Percentiles rank a stretch among this genome's conserved stretches.
These are phyloP conservation scores for Elephas maximus DNA, from an alignment of 2,113 vertebrate species.

Conservation along the genomic window DNA sequence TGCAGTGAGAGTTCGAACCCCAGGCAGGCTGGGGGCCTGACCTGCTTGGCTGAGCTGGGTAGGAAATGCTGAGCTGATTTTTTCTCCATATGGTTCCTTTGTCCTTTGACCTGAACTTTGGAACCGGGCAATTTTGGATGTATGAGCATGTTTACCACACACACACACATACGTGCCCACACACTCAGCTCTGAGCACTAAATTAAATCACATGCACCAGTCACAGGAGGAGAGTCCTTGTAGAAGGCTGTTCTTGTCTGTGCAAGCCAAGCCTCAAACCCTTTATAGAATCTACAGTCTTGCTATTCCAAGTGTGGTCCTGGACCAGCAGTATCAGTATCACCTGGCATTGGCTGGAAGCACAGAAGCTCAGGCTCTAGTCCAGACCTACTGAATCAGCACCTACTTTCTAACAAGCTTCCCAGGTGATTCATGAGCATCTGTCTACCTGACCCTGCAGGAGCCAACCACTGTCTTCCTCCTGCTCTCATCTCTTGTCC, in stretches of 20 bases:
- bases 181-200: background rate
- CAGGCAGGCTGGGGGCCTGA: background rate
- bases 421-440: background rate
- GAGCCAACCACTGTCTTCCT: background rate
- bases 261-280: background rate
- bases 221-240: background rate
- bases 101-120: constrained; percentile 55
- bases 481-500: background rate
- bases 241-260: background rate
- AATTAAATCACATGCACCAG: background rate
- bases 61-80: constrained; percentile 48
- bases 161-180: background rate
- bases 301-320: background rate
- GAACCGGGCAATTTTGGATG: background rate
- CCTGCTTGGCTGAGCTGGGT: background rate
- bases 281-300: background rate
- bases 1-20: constrained; percentile 12
- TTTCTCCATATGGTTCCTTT: constrained; percentile 46
- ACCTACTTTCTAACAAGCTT: background rate
- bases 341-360: background rate
- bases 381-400: background rate
- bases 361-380: background rate
- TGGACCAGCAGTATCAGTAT: rapidly evolving
- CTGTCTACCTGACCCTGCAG: background rate
- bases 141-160: background rate